These are phyloP conservation scores for Prorops nasuta DNA, from an alignment of 1,140 invertebrate genomes.

Conservation along the genomic window DNA sequence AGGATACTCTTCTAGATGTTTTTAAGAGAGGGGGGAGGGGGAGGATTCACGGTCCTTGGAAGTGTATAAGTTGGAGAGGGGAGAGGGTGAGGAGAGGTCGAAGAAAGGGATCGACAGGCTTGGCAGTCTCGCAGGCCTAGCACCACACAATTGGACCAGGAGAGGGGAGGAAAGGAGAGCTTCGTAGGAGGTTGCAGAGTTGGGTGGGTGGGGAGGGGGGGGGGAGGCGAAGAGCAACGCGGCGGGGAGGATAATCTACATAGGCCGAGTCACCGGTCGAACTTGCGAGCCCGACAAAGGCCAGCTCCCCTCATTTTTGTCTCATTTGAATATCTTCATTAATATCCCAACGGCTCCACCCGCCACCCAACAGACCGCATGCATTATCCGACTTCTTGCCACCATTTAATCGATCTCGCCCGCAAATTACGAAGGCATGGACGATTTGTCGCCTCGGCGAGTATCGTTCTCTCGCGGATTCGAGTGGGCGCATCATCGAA, in stretches of 20 bases:
- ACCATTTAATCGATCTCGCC: constrained; percentile 41
- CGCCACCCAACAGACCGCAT: constrained; percentile 25
- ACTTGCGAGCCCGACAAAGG: constrained; percentile 37
- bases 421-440: constrained; percentile 25
- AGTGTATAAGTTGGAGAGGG: constrained; percentile 19
- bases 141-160: too few relatives aligned
- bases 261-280: constrained; percentile 39
- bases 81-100: constrained; percentile 1
- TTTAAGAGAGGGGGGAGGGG: constrained; percentile 18
- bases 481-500: not conserved
- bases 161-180: too few relatives aligned
- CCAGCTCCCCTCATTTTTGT: constrained; percentile 36
- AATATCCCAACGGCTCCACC: constrained; percentile 37
- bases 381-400: constrained; percentile 38
- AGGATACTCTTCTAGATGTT: too few relatives aligned
- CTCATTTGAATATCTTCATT: constrained; percentile 53
- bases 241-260: constrained; percentile 34
- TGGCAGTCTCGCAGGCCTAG: too few relatives aligned
- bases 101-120: too few relatives aligned
- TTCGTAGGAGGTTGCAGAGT: too few relatives aligned
- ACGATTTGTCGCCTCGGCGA: constrained; percentile 20
- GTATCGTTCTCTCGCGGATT: constrained; percentile 8
- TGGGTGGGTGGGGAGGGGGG: constrained; percentile 2
- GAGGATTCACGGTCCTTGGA: constrained; percentile 19
- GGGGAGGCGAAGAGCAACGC: constrained; percentile 8